phyloP scores from a whole-genome alignment of 2,113 vertebrate species.

The Hydropotes inermis region DNA sequence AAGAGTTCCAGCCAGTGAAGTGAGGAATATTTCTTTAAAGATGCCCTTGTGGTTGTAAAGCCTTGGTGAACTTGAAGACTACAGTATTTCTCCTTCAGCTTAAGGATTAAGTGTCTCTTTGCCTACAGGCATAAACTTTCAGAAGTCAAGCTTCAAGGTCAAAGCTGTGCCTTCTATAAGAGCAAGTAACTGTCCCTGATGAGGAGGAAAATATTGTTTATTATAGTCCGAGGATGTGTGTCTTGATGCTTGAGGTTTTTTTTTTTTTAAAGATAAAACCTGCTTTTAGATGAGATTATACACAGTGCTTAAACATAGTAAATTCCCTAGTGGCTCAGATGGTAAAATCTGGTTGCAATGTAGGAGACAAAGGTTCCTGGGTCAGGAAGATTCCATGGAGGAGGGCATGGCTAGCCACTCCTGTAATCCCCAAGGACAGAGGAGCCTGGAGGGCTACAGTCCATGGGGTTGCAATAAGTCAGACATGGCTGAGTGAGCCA shows the following conservation, averaged over 20 bases:
- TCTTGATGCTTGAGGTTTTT: not conserved
- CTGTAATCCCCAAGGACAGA: not conserved
- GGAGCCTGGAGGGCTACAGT: not conserved
- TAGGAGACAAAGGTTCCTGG: not conserved
- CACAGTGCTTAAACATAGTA: accelerated
- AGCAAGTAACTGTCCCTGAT: not conserved
- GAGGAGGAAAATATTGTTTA: not conserved
- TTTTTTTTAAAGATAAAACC: not conserved
- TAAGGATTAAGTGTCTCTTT: not conserved
- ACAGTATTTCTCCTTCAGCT: not conserved
- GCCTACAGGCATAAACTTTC: not conserved
- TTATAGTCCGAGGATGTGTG: not conserved
- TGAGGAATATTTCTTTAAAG: constrained; percentile 51
- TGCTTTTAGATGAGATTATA: not conserved
- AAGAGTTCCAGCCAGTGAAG: not conserved
- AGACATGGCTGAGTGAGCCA: accelerated
- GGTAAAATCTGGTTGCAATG: not conserved
- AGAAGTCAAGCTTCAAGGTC: constrained; percentile 27
- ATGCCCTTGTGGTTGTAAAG: not conserved
- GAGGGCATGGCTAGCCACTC: not conserved
- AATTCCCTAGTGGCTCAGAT: not conserved
- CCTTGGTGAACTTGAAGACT: not conserved
- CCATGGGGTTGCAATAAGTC: not conserved
- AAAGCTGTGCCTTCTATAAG: not conserved
- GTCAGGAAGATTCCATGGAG: not conserved